Evolutionary conservation across 2,113 vertebrate genomes (phyloP).

Genomic region (Thamnaconus septentrionalis): DNA sequence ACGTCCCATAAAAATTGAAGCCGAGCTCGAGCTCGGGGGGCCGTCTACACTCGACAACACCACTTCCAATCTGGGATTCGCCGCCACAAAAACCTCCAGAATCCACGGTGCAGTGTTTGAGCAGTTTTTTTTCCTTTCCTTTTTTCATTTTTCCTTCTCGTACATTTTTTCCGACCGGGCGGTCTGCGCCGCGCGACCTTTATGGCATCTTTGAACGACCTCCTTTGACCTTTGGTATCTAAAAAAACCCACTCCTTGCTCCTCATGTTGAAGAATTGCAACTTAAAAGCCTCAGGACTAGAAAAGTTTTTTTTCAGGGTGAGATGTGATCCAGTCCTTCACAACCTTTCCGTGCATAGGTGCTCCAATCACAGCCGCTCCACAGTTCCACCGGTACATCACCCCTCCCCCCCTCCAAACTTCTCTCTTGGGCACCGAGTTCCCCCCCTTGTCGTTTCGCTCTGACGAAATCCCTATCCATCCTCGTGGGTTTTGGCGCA

Average conservation of each 20-base stretch:
- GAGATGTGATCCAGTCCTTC: slow-evolving; percentile 55
- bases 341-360: slow-evolving; percentile 57
- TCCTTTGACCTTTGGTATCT: slow-evolving; percentile 69
- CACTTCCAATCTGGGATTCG: slow-evolving; percentile 39
- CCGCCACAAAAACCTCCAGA: slow-evolving; percentile 32
- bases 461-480: slow-evolving; percentile 23
- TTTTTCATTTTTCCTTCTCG: too few relatives aligned
- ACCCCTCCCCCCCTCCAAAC: slow-evolving; percentile 40
- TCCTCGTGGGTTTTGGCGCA: slow-evolving; percentile 78
- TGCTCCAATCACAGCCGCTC: slow-evolving; percentile 37
- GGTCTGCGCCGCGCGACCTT: slow-evolving; percentile 51
- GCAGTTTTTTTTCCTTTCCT: slow-evolving; percentile 4
- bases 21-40: slow-evolving; percentile 25
- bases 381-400: too few relatives aligned
- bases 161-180: slow-evolving; percentile 33
- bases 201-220: slow-evolving; percentile 54
- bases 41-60: slow-evolving; percentile 12
- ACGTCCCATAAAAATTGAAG: slow-evolving; percentile 6
- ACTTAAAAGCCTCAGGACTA: slow-evolving; percentile 45
- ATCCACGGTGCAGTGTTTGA: slow-evolving; percentile 51
- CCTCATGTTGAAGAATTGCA: slow-evolving; percentile 35
- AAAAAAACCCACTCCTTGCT: slow-evolving; percentile 35
- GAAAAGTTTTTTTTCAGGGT: slow-evolving; percentile 50
- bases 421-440: slow-evolving; percentile 12
- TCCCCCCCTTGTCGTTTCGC: slow-evolving; percentile 39